phyloP scores from a whole-genome alignment of 2,797 vertebrate species.

The Linurgus olivaceus region DNA sequence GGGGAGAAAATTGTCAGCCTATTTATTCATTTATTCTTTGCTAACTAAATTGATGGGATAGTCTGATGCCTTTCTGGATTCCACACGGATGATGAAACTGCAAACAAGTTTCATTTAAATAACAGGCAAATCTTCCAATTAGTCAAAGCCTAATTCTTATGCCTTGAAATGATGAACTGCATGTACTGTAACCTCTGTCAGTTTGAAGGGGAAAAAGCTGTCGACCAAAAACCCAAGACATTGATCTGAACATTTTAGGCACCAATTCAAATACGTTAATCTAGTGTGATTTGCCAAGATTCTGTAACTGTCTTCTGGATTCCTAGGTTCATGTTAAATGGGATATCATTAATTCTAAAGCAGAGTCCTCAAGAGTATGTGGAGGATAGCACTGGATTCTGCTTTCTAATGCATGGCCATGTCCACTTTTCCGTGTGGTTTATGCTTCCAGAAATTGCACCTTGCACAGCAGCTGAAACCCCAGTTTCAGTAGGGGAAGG shows the following conservation, averaged over 20 bases:
- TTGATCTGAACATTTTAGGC: constrained; percentile 66
- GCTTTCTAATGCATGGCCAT: not conserved
- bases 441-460: not conserved
- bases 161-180: constrained; percentile 72
- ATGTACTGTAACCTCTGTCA: constrained; percentile 50
- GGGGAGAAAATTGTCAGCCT: constrained; percentile 62
- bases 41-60: constrained; percentile 73
- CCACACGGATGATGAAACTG: constrained; percentile 67
- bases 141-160: constrained; percentile 73
- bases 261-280: constrained; percentile 63
- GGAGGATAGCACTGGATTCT: not conserved
- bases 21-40: constrained; percentile 72
- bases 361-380: not conserved
- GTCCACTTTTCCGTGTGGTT: not conserved
- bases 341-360: constrained; percentile 11
- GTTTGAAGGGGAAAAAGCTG: constrained; percentile 36
- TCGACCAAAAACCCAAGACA: constrained; percentile 29
- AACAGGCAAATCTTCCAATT: constrained; percentile 75
- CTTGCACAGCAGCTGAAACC: not conserved
- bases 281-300: constrained; percentile 45
- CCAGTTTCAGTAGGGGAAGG: not conserved
- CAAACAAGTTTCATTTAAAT: constrained; percentile 78
- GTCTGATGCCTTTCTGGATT: constrained; percentile 64
- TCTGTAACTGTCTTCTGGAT: constrained; percentile 64
- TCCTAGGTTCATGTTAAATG: constrained; percentile 65